phyloP scores from a whole-genome alignment of 2,113 vertebrate genomes.

The Ophthalmolycus amberensis region DNA sequence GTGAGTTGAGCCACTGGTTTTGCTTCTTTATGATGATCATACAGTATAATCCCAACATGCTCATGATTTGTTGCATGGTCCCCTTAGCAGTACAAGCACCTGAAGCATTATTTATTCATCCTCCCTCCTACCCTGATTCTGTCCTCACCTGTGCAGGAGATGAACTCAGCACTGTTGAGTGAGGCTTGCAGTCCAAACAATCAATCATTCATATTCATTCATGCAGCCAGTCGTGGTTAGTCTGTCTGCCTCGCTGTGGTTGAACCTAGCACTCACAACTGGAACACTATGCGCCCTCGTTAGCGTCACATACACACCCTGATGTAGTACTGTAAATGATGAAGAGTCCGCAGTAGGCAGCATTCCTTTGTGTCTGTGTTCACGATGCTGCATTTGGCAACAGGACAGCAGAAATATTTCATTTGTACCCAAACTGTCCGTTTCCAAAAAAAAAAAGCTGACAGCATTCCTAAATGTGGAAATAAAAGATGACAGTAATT shows the following conservation, averaged over 20 bases:
- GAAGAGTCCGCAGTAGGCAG: neutral
- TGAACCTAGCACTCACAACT: neutral
- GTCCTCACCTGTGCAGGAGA: neutral
- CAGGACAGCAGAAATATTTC: constrained; percentile 6
- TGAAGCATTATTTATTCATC: neutral
- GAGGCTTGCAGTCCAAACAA: neutral
- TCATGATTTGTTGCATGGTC: neutral
- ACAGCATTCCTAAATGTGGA: neutral
- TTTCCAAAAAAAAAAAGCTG: neutral
- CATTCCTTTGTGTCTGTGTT: neutral
- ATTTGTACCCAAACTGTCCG: neutral
- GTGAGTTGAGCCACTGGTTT: neutral
- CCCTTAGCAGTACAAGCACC: neutral
- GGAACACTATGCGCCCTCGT: neutral
- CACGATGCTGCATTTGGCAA: constrained; percentile 4
- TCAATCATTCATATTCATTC: neutral
- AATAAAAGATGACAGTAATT: constrained; percentile 6
- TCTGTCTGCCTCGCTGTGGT: neutral
- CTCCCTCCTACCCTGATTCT: neutral
- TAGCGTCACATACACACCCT: neutral
- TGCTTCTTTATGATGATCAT: neutral
- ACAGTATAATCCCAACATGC: neutral
- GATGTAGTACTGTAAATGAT: neutral
- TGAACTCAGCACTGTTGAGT: neutral
- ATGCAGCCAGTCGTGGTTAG: neutral